Percentiles rank a stretch among this genome's conserved stretches.
Evolutionary conservation across 2,113 vertebrate species (phyloP).

Genomic region (Nibea coibor): DNA sequence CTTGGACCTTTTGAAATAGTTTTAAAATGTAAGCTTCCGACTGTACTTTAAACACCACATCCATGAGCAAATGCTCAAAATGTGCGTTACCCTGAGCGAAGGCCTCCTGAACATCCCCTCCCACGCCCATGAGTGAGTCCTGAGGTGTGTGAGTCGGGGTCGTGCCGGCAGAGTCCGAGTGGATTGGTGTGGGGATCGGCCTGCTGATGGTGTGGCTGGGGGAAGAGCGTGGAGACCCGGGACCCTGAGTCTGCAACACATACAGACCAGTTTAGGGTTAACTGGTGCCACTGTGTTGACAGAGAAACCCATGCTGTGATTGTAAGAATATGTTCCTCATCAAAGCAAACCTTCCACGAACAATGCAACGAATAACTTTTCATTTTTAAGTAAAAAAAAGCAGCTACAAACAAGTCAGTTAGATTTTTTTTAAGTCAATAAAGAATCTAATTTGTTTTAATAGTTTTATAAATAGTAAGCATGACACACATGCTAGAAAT

Average conservation of each 20-base stretch:
- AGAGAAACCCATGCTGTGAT: not conserved
- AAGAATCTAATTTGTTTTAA: not conserved
- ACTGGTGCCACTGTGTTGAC: not conserved
- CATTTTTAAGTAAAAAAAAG: not conserved
- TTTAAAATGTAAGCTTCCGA: not conserved
- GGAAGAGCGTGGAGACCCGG: slow-evolving; percentile 94
- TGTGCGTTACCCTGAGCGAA: slow-evolving; percentile 92
- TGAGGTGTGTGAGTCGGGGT: slow-evolving; percentile 95
- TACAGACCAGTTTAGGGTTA: slow-evolving; percentile 17
- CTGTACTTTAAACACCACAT: not conserved
- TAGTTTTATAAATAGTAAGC: slow-evolving; percentile 8
- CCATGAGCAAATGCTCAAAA: rapidly evolving
- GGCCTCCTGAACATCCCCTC: slow-evolving; percentile 97
- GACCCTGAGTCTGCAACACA: slow-evolving; percentile 93
- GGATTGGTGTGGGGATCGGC: slow-evolving; percentile 93
- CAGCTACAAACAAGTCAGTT: not conserved
- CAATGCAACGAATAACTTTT: not conserved
- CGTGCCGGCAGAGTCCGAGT: slow-evolving; percentile 91
- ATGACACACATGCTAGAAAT: slow-evolving; percentile 45
- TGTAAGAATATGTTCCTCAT: not conserved
- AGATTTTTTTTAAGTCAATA: not conserved
- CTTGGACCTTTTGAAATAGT: slow-evolving; percentile 87
- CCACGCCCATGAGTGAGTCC: slow-evolving; percentile 97
- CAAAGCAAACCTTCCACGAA: not conserved
- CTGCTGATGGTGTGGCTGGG: slow-evolving; percentile 96